Evolutionary conservation across 2,797 vertebrate genomes (phyloP).

Genomic region (Onychomys torridus): DNA sequence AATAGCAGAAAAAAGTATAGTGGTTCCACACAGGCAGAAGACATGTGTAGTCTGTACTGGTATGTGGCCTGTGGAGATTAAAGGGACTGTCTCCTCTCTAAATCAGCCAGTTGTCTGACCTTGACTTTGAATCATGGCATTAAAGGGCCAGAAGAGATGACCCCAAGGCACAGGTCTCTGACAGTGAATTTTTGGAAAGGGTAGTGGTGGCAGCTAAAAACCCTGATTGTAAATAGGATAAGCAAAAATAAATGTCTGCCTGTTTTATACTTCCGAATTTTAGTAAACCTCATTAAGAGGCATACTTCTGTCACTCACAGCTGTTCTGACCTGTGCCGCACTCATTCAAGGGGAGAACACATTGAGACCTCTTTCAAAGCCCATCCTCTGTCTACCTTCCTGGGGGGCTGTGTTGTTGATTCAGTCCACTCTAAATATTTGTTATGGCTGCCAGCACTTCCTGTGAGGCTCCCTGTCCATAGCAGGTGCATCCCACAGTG

Average conservation of each 20-base stretch:
- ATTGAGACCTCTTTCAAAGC: constrained; percentile 69
- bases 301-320: background rate
- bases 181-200: background rate
- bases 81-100: constrained; percentile 37
- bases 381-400: constrained; percentile 70
- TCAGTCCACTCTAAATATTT: constrained; percentile 77
- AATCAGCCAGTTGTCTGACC: constrained; percentile 35
- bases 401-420: constrained; percentile 68
- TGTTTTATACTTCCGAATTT: constrained; percentile 7
- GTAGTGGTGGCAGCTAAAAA: background rate
- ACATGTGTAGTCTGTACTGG: background rate
- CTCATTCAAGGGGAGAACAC: background rate
- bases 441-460: constrained; percentile 74
- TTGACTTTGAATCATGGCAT: background rate
- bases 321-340: background rate
- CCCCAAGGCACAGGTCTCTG: background rate
- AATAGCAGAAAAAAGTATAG: background rate
- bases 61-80: background rate
- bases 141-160: constrained; percentile 53
- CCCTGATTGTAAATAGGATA: background rate
- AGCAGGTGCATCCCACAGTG: constrained; percentile 58
- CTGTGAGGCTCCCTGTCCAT: constrained; percentile 61
- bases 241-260: constrained; percentile 35
- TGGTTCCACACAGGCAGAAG: background rate
- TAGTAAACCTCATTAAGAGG: constrained; percentile 3